Base-by-base conservation (phyloP, 2,113 vertebrate species). In the Rhinolophus ferrumequinum region DNA sequence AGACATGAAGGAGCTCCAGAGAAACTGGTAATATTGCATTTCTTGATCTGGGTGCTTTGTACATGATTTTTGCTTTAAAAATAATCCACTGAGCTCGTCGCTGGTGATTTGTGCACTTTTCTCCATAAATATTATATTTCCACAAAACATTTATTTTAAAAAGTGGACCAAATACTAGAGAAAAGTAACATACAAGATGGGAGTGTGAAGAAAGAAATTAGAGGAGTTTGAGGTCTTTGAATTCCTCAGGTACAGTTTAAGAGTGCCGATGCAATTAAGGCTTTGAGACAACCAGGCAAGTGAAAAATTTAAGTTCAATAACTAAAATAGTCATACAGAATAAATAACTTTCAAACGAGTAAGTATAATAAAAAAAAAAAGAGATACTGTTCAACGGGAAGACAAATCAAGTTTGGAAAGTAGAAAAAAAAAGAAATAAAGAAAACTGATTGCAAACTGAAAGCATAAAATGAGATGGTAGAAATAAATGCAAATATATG, bases 401-500 rank as follows among this genome's bases (percentile, higher is more conserved):
- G 58, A 84, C 41, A 91, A 89, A 90, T 83, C 52, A 93, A 69
- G 38, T 92, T 80, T 13, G 11, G 24, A 97, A 94, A 83, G 24
- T 35, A 35, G 54, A 21, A 64, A 50, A 35, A 35, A 88, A 60
- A 35, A 47, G 28, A 94, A 96, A 60, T 44, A 90, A 70, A 87
- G 47, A 70, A 94, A 95, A n/a, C 6, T 22, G 60, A 50, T 86
- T 92, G 67, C 52, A 76, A 95, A 93, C 16, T 22, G 24, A 82
- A 93, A 93, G 44, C 22, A 92, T 58, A 88, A 91, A 87, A 69
- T 88, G 93, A 95, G 80, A 76, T 44, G 9, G 64, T n/a, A 94
- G 88, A 96, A 97, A 92, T 95, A 88, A 97, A 90, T 93, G 95
- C 69, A 97, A 92, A 96, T 95, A 80, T 60, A 33, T 87, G 79